Percentiles rank a stretch among this genome's conserved stretches.
Conservation (phyloP, 1,140 invertebrate species). For the Monomorium pharaonis region DNA sequence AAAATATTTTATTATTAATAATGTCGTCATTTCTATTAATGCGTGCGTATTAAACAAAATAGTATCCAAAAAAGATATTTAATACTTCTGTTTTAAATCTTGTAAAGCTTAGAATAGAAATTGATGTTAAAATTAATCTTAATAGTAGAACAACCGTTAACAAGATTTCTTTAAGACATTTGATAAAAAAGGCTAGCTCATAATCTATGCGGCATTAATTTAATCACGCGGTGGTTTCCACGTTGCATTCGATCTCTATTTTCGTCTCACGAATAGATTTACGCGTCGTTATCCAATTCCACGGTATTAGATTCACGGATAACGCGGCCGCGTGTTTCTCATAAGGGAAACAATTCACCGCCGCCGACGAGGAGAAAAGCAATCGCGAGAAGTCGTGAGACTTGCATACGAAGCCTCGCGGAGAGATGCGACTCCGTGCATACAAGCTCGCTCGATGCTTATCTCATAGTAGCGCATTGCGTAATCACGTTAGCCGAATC, state of each 20-base stretch:
- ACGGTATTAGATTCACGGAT: slow-evolving; percentile 13
- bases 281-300: slow-evolving; percentile 32
- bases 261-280: slow-evolving; percentile 38
- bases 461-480: slow-evolving; percentile 57
- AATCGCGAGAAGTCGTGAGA: slow-evolving; percentile 61
- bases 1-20: not conserved
- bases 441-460: slow-evolving; percentile 42
- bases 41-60: not conserved
- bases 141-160: not conserved
- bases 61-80: not conserved
- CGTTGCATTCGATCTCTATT: slow-evolving; percentile 17
- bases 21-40: not conserved
- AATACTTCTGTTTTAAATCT: not conserved
- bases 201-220: slow-evolving; percentile 45
- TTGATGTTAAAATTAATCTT: not conserved
- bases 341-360: slow-evolving; percentile 58
- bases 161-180: not conserved
- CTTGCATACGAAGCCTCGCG: slow-evolving; percentile 10
- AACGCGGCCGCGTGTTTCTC: slow-evolving; percentile 57
- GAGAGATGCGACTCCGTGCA: slow-evolving; percentile 22
- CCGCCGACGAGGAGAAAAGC: slow-evolving; percentile 1
- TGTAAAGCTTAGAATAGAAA: not conserved
- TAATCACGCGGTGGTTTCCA: not conserved
- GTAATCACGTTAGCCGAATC: slow-evolving; percentile 49
- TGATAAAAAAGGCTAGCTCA: not conserved